Percentiles rank a stretch among this genome's conserved stretches.
These are phyloP conservation scores for Caenorhabditis afra DNA, from an alignment of 2,888 invertebrate genomes.

Conservation along the genomic window DNA sequence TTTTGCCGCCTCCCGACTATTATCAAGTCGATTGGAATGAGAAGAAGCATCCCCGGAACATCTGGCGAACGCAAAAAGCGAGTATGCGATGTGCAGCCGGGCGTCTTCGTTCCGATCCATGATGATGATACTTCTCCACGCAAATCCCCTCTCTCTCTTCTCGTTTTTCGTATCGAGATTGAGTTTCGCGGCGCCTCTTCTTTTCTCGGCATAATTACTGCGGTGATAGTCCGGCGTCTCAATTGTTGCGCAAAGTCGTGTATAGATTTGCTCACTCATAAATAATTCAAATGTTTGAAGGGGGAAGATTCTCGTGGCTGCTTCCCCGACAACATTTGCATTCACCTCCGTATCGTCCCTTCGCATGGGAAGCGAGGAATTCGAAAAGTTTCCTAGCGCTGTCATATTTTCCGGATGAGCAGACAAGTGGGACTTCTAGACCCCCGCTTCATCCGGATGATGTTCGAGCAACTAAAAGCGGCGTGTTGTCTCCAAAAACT, in stretches of 20 bases:
- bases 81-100: slow-evolving; percentile 43
- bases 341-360: slow-evolving; percentile 37
- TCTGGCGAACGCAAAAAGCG: slow-evolving; percentile 45
- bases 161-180: slow-evolving; percentile 38
- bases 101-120: slow-evolving; percentile 41
- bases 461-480: slow-evolving; percentile 22
- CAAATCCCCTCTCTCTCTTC: slow-evolving; percentile 14
- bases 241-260: slow-evolving; percentile 31
- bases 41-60: slow-evolving; percentile 13
- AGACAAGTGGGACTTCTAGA: slow-evolving; percentile 27
- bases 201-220: slow-evolving; percentile 20
- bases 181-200: background rate
- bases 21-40: slow-evolving; percentile 5
- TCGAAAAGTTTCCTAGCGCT: slow-evolving; percentile 21
- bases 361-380: slow-evolving; percentile 4
- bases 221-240: background rate
- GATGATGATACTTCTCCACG: slow-evolving; percentile 48
- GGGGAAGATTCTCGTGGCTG: slow-evolving; percentile 33
- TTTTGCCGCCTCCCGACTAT: slow-evolving; percentile 3
- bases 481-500: slow-evolving; percentile 15
- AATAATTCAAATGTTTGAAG: slow-evolving; percentile 42
- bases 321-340: slow-evolving; percentile 24
- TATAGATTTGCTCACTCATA: slow-evolving; percentile 40
- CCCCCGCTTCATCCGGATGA: slow-evolving; percentile 9
- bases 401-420: slow-evolving; percentile 53